Evolutionary conservation across 2,113 vertebrate genomes (phyloP), one percentile per base, ranked within the genome.

Genomic region (Hucho hucho): DNA sequence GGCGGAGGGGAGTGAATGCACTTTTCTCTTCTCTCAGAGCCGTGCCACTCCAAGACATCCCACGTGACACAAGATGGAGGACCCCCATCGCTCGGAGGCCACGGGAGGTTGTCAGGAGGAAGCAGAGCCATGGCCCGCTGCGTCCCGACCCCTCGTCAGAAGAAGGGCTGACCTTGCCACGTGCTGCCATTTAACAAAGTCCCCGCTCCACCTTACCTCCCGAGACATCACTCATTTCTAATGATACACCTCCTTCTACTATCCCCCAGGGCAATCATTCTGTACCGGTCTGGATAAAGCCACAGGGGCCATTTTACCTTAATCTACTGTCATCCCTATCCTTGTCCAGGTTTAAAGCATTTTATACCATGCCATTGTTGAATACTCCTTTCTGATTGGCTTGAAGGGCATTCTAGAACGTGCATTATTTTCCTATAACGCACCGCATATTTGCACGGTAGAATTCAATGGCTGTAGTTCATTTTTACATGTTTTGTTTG

Each of bases 41-140:
- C 79, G 85, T 81, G 58, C 87, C 87, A 84, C 83, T 83, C 86
- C 46, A 73, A 87, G 84, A 90, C 79, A 79, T 88, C 85, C 86
- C 87, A 73, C 70, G 84, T 87, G 90, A 90, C 84, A 90, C 76
- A 90, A 88, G 90, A 90, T 92, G 87, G 84, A 90, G 79, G 84
- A 84, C 86, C 79, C 81, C 83, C 67, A 80, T 86, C 78, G 79
- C 80, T 26, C 6, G 13, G 78, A 84, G 86, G 87, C 88, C 64
- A 28, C 76, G 68, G 88, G 86, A 89, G 90, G 84, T 90, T 90
- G 88, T 88, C 89, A 87, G 79, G 74, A 77, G 81, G 81, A 84
- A 83, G 82, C 82, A 87, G 85, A 91, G 85, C 87, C 88, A 88
- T 83, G 79, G 83, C 79, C 75, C 22, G 58, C 83, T 75, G 78